Evolutionary conservation across 1,140 invertebrate species (phyloP), one percentile per base, ranked within the genome.

Genomic region (Notospermus geniculatus): DNA sequence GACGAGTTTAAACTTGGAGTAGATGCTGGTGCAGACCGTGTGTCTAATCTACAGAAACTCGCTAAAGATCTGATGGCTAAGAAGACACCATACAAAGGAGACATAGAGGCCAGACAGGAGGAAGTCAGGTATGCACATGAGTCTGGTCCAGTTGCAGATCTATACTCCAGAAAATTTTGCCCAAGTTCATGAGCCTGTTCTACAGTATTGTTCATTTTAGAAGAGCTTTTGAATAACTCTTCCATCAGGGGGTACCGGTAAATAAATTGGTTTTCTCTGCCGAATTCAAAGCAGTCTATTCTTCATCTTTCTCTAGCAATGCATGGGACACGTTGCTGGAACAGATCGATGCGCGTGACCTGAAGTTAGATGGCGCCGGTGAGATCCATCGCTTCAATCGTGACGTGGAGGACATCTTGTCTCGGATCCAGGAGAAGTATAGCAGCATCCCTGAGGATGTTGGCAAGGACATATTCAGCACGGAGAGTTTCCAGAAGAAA

Each of bases 371-470:
- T 71, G 94, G 93, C 0, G 95, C 95, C 5, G 94, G 92, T 22
- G 93, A 97, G 82, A 95, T 98, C 65, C 95, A 98, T 80, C 86
- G 93, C 41, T 98, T 97, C 85, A 95, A 98, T 82, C 87, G 94
- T 25, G 95, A 98, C 79, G 93, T 95, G 0, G 91, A 91, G 7
- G 95, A 98, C 74, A 90, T 95, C 4, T 80, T 95, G 1, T 90
- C 91, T 13, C 85, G 94, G 28, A 95, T 97, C 32, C 90, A 77
- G 65, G 74, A 74, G 65, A 32, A 39, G 29, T 54, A 52, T 2
- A 52, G n/a, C 30, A 23, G 25, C 36, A 23, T 95, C 32, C 89
- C 91, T 7, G 89, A 90, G 13, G 92, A 94, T 73, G 79, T 92
- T 2, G 93, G 93, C 4, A 81, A 91, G 46, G 93, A 97, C 81